These are phyloP conservation scores for Epirrita christyi DNA, from an alignment of 2,888 invertebrate species.

Conservation along the genomic window DNA sequence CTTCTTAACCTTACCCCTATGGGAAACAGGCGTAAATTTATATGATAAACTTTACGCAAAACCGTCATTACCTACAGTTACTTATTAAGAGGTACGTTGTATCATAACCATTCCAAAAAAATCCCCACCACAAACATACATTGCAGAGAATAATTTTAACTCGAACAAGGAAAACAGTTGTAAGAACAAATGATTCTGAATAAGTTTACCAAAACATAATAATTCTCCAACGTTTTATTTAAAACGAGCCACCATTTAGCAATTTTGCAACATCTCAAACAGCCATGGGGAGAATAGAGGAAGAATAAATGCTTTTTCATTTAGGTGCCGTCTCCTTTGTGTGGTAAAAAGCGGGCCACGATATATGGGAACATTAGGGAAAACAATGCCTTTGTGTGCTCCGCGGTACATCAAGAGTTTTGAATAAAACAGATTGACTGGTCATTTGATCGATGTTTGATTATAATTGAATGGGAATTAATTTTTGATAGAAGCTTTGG, in stretches of 20 bases:
- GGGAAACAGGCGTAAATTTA: too few relatives aligned
- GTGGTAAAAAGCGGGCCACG: slow-evolving; percentile 63
- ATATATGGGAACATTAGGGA: slow-evolving; percentile 71
- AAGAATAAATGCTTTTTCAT: slow-evolving; percentile 72
- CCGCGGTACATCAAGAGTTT: slow-evolving; percentile 56
- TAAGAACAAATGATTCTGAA: slow-evolving; percentile 23
- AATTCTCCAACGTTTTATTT: slow-evolving; percentile 27
- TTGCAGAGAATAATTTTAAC: slow-evolving; percentile 19
- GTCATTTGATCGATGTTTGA: slow-evolving; percentile 41
- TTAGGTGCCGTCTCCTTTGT: slow-evolving; percentile 63
- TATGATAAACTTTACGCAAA: not conserved
- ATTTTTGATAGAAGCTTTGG: slow-evolving; percentile 8
- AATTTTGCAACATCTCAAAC: slow-evolving; percentile 46
- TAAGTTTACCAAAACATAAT: slow-evolving; percentile 28
- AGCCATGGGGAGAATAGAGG: slow-evolving; percentile 50
- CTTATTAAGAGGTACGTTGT: not conserved
- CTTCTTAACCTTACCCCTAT: too few relatives aligned
- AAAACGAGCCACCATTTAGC: slow-evolving; percentile 35
- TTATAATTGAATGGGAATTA: slow-evolving; percentile 25
- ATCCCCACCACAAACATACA: slow-evolving; percentile 9
- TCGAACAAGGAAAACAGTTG: slow-evolving; percentile 23
- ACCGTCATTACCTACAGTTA: not conserved
- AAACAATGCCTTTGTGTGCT: slow-evolving; percentile 67
- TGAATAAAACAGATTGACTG: slow-evolving; percentile 56
- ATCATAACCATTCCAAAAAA: slow-evolving; percentile 2